These are phyloP conservation scores for Notothenia rossii DNA, from an alignment of 2,113 vertebrate genomes.

Conservation along the genomic window DNA sequence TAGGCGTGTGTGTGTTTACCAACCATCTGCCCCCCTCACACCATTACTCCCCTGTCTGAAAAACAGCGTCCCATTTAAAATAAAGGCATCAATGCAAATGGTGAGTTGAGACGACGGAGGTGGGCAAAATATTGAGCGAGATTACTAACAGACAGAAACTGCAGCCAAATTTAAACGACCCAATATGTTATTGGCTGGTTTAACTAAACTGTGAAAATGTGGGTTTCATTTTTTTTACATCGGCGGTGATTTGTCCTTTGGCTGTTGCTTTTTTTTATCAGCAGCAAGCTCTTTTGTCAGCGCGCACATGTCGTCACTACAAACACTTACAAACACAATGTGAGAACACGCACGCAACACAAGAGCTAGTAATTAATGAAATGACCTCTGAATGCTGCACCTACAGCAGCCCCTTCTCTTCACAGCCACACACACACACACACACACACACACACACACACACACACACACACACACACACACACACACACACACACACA, in stretches of 20 bases:
- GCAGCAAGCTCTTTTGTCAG: slow-evolving; percentile 52
- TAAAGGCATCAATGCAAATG: slow-evolving; percentile 22
- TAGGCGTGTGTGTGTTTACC: slow-evolving; percentile 62
- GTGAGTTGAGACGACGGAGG: slow-evolving; percentile 33
- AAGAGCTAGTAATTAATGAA: slow-evolving; percentile 84
- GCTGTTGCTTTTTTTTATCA: slow-evolving; percentile 44
- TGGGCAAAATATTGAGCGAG: slow-evolving; percentile 40
- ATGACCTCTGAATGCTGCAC: slow-evolving; percentile 79
- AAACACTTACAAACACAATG: slow-evolving; percentile 70
- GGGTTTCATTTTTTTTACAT: slow-evolving; percentile 39
- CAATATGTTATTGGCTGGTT: slow-evolving; percentile 43
- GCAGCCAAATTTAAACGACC: slow-evolving; percentile 22
- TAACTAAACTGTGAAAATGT: slow-evolving; percentile 32
- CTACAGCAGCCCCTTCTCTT: slow-evolving; percentile 62
- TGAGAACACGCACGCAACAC: slow-evolving; percentile 59
- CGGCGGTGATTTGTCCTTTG: slow-evolving; percentile 28
- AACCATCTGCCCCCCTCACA: slow-evolving; percentile 61
- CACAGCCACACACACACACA: slow-evolving; percentile 40
- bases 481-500: slow-evolving; percentile 39
- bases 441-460: slow-evolving; percentile 31
- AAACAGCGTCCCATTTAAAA: slow-evolving; percentile 14
- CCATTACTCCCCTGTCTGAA: slow-evolving; percentile 31
- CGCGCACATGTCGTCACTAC: slow-evolving; percentile 54
- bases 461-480: not conserved
- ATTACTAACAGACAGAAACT: slow-evolving; percentile 20